Conservation (phyloP, 2,888 invertebrate species). For the Stenodera caucasica region DNA sequence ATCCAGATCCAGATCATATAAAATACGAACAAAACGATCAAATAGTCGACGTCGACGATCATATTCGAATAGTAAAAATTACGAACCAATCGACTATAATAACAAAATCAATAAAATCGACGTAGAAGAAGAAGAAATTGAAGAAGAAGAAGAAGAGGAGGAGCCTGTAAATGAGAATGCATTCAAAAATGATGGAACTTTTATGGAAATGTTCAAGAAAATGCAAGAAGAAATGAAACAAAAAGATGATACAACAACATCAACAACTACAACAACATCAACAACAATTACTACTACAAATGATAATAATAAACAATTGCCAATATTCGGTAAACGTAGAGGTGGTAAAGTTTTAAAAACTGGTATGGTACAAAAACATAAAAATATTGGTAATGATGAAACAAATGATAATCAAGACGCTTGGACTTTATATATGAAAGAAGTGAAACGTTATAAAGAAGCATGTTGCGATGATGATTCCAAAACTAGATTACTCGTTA, state of each 20-base stretch:
- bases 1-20: constrained; percentile 32
- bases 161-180: constrained; percentile 63
- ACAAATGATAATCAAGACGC: constrained; percentile 78
- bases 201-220: constrained; percentile 88
- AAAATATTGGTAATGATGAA: constrained; percentile 65
- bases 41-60: constrained; percentile 18
- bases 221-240: constrained; percentile 68
- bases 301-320: constrained; percentile 53
- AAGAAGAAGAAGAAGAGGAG: constrained; percentile 45
- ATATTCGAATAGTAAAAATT: constrained; percentile 12
- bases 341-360: constrained; percentile 88
- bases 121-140: constrained; percentile 39
- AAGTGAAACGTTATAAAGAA: constrained; percentile 90
- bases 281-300: no score
- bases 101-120: constrained; percentile 33
- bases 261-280: no score
- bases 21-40: constrained; percentile 24
- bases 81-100: constrained; percentile 19
- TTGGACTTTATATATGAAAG: constrained; percentile 91
- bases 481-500: constrained; percentile 87
- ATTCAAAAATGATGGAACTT: constrained; percentile 88
- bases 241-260: no score
- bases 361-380: constrained; percentile 84
- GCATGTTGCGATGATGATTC: constrained; percentile 90
- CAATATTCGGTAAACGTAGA: constrained; percentile 76